Evolutionary conservation across 2,113 vertebrate genomes (phyloP).

Genomic region (Steatornis caripensis): DNA sequence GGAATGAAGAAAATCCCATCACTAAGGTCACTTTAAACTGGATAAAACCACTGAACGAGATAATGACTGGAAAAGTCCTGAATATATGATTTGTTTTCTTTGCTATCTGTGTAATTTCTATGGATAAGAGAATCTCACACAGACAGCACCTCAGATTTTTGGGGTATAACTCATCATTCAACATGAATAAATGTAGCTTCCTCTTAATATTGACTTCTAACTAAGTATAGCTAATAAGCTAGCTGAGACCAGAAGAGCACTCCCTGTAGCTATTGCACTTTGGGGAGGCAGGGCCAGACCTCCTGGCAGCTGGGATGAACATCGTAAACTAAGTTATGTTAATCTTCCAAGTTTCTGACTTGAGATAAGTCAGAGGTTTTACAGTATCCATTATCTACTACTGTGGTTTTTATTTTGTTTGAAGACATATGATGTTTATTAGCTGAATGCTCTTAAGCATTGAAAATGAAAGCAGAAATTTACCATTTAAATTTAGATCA

Average conservation of each 20-base stretch:
- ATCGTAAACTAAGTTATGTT: background rate
- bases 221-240: background rate
- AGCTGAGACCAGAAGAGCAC: background rate
- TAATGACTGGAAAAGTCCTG: background rate
- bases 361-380: slow-evolving; percentile 37
- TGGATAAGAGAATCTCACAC: background rate
- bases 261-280: background rate
- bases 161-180: background rate
- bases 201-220: background rate
- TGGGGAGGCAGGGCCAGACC: background rate
- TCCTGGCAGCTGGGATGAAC: background rate
- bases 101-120: background rate
- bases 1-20: slow-evolving; percentile 35
- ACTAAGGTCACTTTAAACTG: slow-evolving; percentile 9
- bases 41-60: slow-evolving; percentile 10
- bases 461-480: slow-evolving; percentile 43
- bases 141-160: background rate
- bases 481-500: slow-evolving; percentile 37
- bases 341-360: background rate
- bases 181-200: background rate
- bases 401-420: slow-evolving; percentile 5
- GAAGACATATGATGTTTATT: background rate
- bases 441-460: background rate
- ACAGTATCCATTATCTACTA: background rate
- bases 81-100: background rate